A percentile compares a stretch with the other conserved stretches of the same genome.
phyloP scores from a whole-genome alignment of 2,113 vertebrate genomes.

The Pelecanus crispus region DNA sequence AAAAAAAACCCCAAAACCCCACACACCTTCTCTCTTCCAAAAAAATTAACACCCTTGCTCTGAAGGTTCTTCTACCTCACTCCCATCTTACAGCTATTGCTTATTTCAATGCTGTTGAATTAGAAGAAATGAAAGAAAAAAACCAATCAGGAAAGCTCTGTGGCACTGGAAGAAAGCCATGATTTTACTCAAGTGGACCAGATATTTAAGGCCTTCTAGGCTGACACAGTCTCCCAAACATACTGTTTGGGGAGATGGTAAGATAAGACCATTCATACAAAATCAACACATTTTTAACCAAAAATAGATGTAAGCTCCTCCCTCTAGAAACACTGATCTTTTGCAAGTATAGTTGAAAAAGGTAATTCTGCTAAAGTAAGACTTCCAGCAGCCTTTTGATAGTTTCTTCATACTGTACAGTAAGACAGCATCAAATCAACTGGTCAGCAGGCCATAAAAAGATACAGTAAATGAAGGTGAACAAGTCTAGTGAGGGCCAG shows the following conservation, averaged over 20 bases:
- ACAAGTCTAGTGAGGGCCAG: neutral
- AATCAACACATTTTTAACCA: neutral
- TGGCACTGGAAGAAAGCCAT: neutral
- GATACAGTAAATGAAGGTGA: neutral
- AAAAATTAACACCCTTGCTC: neutral
- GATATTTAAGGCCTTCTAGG: neutral
- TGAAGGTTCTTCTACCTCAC: neutral
- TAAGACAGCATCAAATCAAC: neutral
- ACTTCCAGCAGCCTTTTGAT: neutral
- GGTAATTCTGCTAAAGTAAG: neutral
- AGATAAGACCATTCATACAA: neutral
- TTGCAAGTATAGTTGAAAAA: neutral
- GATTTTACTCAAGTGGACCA: neutral
- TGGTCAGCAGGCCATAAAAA: neutral
- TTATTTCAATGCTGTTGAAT: neutral
- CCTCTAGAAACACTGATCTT: neutral
- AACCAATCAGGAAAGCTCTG: neutral
- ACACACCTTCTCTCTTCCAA: neutral
- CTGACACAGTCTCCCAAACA: neutral
- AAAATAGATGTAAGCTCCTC: neutral
- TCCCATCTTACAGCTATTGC: neutral
- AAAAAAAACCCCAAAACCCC: neutral
- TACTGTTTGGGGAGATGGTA: neutral
- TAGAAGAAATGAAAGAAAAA: neutral
- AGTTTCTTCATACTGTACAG: neutral